Evolutionary conservation across 1,140 invertebrate species (phyloP).

Genomic region (Drosophila suzukii): DNA sequence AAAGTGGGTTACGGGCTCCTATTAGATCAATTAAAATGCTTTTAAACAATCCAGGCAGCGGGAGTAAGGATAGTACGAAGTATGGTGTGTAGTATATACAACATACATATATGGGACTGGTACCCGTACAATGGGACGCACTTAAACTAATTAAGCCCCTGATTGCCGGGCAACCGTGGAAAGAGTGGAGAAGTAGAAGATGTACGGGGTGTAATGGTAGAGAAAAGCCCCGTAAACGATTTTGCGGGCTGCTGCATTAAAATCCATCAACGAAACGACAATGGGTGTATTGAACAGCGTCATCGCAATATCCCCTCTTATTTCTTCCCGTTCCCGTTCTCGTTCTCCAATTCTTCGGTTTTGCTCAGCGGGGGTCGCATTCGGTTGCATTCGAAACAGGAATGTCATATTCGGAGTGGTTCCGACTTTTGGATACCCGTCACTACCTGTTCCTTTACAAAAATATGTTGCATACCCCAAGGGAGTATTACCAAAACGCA

Average conservation of each 20-base stretch:
- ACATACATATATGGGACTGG: background rate
- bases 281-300: slow-evolving; percentile 14
- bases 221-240: slow-evolving; percentile 24
- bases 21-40: slow-evolving; percentile 43
- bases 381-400: slow-evolving; percentile 16
- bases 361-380: slow-evolving; percentile 31
- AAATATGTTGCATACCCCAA: background rate
- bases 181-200: background rate
- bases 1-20: slow-evolving; percentile 20
- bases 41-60: slow-evolving; percentile 20
- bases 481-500: no score
- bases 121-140: slow-evolving; percentile 32
- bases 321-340: no score
- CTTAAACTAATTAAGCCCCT: slow-evolving; percentile 45
- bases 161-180: slow-evolving; percentile 38
- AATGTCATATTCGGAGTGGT: background rate
- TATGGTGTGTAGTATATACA: background rate
- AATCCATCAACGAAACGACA: slow-evolving; percentile 36
- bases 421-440: background rate
- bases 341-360: background rate
- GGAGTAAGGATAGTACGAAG: background rate
- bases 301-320: slow-evolving; percentile 4
- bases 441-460: no score
- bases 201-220: slow-evolving; percentile 23
- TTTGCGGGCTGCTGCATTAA: slow-evolving; percentile 42